These are phyloP conservation scores for Nomada ferruginata DNA, from an alignment of 2,888 invertebrate genomes.

Conservation along the genomic window DNA sequence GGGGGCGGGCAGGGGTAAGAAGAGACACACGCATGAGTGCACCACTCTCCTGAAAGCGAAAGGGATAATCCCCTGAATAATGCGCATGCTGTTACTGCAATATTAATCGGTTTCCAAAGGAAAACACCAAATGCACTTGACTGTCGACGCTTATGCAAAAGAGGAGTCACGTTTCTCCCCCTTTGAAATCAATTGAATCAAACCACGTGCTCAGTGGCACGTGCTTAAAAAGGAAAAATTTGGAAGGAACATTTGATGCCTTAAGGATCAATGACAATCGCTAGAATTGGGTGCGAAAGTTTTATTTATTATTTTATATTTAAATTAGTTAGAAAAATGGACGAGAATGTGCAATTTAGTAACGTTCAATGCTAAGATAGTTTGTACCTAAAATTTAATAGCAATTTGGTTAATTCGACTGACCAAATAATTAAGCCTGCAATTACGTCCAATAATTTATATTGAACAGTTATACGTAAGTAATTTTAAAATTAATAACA, in stretches of 20 bases:
- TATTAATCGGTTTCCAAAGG: conserved; percentile 77
- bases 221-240: neutral
- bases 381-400: too few species aligned
- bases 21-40: conserved; percentile 67
- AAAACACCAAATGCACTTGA: conserved; percentile 58
- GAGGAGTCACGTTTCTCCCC: conserved; percentile 2
- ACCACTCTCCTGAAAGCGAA: conserved; percentile 72
- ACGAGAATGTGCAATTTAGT: too few species aligned
- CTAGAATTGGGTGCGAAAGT: neutral
- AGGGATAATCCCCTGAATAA: conserved; percentile 80
- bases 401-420: too few species aligned
- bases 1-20: conserved; percentile 49
- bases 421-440: too few species aligned
- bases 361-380: too few species aligned
- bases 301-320: too few species aligned
- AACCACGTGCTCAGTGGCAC: neutral
- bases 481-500: too few species aligned
- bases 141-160: conserved; percentile 30
- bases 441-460: too few species aligned
- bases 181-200: neutral
- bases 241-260: too few species aligned
- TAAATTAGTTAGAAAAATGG: too few species aligned
- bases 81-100: conserved; percentile 78
- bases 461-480: too few species aligned
- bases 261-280: neutral